Conservation (phyloP, 2,797 vertebrate genomes). For the Eospalax fontanierii region DNA sequence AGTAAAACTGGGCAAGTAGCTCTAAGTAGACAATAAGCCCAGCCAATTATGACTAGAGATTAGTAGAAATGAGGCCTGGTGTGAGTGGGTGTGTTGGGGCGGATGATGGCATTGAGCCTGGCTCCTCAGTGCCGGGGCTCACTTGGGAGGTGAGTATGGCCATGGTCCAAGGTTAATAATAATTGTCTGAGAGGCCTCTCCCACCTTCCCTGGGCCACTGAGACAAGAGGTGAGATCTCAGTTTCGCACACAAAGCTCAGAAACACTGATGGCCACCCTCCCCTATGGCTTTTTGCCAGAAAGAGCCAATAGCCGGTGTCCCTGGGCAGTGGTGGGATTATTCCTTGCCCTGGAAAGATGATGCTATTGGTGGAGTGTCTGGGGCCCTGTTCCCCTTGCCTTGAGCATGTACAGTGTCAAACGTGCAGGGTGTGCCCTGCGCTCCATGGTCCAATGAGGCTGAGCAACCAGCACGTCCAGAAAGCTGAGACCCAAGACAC, state of each 20-base stretch:
- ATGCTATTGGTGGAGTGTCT: not conserved
- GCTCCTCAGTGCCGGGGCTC: not conserved
- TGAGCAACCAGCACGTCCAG: not conserved
- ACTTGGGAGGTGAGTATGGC: not conserved
- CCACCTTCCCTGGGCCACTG: not conserved
- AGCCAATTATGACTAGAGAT: not conserved
- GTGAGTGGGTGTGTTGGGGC: not conserved
- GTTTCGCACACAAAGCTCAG: no score
- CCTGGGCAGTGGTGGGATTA: not conserved
- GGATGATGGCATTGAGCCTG: not conserved
- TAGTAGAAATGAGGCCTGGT: not conserved
- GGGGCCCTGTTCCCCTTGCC: not conserved
- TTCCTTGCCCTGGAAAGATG: not conserved
- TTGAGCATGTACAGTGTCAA: not conserved
- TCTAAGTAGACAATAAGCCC: not conserved
- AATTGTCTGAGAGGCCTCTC: not conserved
- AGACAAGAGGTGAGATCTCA: not conserved
- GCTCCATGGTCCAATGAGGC: not conserved
- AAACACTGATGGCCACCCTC: no score
- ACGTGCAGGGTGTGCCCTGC: not conserved
- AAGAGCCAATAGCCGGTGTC: not conserved
- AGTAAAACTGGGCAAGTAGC: conserved; percentile 7
- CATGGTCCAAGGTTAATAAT: not conserved
- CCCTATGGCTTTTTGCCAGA: not conserved
- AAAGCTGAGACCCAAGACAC: not conserved